These are phyloP conservation scores for Exocentrus adspersus DNA, from an alignment of 2,888 invertebrate species.

Conservation along the genomic window DNA sequence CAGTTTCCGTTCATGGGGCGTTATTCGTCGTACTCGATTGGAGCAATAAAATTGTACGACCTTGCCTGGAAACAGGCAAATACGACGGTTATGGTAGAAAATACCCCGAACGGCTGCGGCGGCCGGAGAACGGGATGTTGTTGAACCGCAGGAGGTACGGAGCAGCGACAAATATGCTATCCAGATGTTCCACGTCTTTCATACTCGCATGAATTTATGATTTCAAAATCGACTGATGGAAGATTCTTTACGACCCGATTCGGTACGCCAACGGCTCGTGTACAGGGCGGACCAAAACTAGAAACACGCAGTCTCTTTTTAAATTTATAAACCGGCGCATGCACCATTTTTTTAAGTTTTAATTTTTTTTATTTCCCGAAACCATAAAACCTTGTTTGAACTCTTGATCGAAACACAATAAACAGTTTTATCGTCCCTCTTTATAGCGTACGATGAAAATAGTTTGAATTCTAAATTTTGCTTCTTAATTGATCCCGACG, in stretches of 20 bases:
- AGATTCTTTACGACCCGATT: conserved; percentile 19
- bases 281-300: neutral
- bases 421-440: no score
- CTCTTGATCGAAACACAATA: no score
- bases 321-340: no score
- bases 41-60: conserved; percentile 6
- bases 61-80: conserved; percentile 12
- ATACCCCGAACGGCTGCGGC: conserved; percentile 4
- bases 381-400: no score
- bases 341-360: no score
- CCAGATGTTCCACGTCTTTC: conserved; percentile 40
- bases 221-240: conserved; percentile 37
- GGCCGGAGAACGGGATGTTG: neutral
- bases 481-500: no score
- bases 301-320: neutral
- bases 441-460: no score
- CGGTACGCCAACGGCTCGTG: neutral
- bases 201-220: conserved; percentile 34
- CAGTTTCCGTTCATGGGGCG: no score
- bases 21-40: neutral
- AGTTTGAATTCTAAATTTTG: no score
- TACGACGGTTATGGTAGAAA: no score
- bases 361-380: neutral
- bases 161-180: conserved; percentile 35
- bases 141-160: conserved; percentile 10